Evolutionary conservation across 2,888 invertebrate genomes (phyloP), one percentile per base, ranked within the genome.

Genomic region (Trachelus tabidus): DNA sequence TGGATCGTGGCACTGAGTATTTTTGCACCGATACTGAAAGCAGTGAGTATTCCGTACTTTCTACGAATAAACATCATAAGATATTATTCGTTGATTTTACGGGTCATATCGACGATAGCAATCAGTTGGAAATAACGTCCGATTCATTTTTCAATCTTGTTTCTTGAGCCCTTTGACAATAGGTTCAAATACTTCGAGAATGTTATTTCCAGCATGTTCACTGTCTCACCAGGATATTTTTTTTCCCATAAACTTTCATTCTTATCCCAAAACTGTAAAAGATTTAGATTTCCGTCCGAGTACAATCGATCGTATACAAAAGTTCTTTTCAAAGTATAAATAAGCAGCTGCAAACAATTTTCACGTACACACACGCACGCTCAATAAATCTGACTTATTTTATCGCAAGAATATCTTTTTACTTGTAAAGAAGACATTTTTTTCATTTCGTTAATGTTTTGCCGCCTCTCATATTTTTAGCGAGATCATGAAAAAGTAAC

Each of bases 1-100:
- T 96, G 96, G 96, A 85, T 94, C 12, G 91, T 95, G 0, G 94
- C 96, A 0, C 87, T 96, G 73, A 91, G 93, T 0, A 94, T 96
- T 79, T 96, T 96, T 88, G 93, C 94, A 0, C 96, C 96, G 0
- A 89, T 96, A 78, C 91, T 96, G 4, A 92, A 93, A 56, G 94
- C 83, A 82, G 90, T 90, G 77, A 87, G 88, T 86, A 30, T 35
- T 37, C 23, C 71, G 30, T 34, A 9, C 0, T 3, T 71, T 71
- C 30, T 30, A 23, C 31, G 15, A 30, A 9, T 71, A 71, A 71
- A 30, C 11, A 71, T 71, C 23, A 71, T 71, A 9, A 56, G 4
- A 6, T 2, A 56, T 23, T 23, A 23, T 9, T 23, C 6, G 23
- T 56, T 56, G 40, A 56, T 15, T 23, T 56, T 56, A 15, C 23